Evolutionary conservation across 1,140 invertebrate species (phyloP).

Genomic region (Formica selysi): DNA sequence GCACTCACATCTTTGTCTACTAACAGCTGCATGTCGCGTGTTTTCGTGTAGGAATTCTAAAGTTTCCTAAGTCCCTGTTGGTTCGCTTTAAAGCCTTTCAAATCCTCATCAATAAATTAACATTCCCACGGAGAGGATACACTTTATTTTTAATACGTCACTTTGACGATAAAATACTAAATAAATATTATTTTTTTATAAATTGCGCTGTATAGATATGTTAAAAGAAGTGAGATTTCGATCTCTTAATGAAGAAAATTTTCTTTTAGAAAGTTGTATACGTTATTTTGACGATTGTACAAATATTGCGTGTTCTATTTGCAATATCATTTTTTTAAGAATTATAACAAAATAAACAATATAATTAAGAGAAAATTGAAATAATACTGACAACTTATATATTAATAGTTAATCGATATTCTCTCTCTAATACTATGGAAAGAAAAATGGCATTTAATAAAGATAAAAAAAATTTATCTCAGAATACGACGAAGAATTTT

Average conservation of each 20-base stretch:
- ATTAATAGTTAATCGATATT: background rate
- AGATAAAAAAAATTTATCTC: background rate
- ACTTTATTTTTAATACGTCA: slow-evolving; percentile 9
- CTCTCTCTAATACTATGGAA: background rate
- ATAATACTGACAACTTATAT: background rate
- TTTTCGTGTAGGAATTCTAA: slow-evolving; percentile 9
- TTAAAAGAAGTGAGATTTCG: background rate
- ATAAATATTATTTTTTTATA: background rate
- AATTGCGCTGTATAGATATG: background rate
- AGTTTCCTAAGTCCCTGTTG: background rate
- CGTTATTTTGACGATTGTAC: background rate
- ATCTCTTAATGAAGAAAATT: background rate
- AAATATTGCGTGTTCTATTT: background rate
- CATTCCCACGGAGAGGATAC: background rate
- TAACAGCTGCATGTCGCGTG: slow-evolving; percentile 4
- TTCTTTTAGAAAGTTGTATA: background rate
- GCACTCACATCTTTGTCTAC: slow-evolving; percentile 16
- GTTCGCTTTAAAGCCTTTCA: background rate
- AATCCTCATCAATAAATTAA: slow-evolving; percentile 43
- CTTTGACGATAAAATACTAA: background rate
- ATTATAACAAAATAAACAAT: background rate
- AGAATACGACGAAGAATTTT: background rate
- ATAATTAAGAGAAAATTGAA: background rate
- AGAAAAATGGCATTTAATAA: background rate
- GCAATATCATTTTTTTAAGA: background rate